Evolutionary conservation across 1,140 invertebrate genomes (phyloP).

Genomic region (Pseudachorutes palmiensis): DNA sequence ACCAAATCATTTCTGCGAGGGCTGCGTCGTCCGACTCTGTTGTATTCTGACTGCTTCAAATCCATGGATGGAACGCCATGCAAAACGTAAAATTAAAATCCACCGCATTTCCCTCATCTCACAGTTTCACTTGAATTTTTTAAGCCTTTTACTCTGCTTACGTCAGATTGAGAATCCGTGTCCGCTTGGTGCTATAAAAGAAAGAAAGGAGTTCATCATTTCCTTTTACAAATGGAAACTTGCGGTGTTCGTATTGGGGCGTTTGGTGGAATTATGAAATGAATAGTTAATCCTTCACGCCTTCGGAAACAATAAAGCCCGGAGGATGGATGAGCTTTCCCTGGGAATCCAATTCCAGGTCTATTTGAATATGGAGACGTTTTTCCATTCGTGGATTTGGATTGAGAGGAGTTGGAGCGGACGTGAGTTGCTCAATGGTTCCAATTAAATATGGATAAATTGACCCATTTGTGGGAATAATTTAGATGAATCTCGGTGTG

Average conservation of each 20-base stretch:
- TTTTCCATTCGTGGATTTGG: not conserved
- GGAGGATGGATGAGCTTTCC: not conserved
- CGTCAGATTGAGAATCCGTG: slow-evolving; percentile 35
- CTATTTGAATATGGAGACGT: no score
- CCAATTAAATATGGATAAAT: slow-evolving; percentile 8
- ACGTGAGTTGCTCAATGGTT: not conserved
- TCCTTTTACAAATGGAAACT: not conserved
- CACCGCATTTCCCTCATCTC: no score
- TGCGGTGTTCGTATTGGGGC: no score
- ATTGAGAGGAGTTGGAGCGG: not conserved
- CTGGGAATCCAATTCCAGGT: not conserved
- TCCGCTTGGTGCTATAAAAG: slow-evolving; percentile 22
- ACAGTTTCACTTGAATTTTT: no score
- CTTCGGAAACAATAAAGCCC: not conserved
- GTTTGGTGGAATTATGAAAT: slow-evolving; percentile 2
- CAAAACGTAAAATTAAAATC: not conserved
- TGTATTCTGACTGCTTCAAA: slow-evolving; percentile 23
- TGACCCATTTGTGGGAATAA: slow-evolving; percentile 1
- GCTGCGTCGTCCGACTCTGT: slow-evolving; percentile 33
- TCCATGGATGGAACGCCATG: not conserved
- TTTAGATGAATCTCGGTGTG: not conserved
- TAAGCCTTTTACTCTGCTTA: slow-evolving; percentile 28
- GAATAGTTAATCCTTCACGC: slow-evolving; percentile 2
- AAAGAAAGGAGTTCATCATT: not conserved
- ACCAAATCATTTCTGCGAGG: slow-evolving; percentile 39